Evolutionary conservation across 2,797 vertebrate species (phyloP).

Genomic region (Coregonus ussuriensis): DNA sequence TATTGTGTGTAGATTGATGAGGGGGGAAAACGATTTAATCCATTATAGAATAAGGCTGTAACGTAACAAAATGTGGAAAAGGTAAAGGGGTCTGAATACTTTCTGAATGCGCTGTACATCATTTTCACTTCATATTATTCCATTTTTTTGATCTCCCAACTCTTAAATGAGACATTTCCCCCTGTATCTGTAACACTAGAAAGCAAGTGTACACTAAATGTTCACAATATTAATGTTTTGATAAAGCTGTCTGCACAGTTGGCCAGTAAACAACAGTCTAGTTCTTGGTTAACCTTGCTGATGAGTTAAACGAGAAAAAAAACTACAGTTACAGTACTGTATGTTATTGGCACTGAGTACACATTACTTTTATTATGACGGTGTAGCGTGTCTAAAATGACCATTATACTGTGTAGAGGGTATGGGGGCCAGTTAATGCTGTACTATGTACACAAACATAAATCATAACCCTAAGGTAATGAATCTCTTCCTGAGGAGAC

Average conservation of each 20-base stretch:
- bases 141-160: neutral
- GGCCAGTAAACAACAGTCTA: conserved; percentile 60
- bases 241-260: conserved; percentile 58
- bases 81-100: too few species aligned
- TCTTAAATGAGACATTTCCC: conserved; percentile 43
- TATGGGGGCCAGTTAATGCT: conserved; percentile 2
- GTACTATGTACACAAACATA: conserved; percentile 48
- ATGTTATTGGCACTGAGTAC: conserved; percentile 19
- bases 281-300: conserved; percentile 36
- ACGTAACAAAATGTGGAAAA: too few species aligned
- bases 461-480: conserved; percentile 37
- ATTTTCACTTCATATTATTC: neutral
- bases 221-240: conserved; percentile 59
- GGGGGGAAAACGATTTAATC: too few species aligned
- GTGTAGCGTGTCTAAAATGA: conserved; percentile 29
- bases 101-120: too few species aligned
- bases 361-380: conserved; percentile 31
- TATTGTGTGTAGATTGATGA: too few species aligned
- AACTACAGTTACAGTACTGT: conserved; percentile 26
- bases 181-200: conserved; percentile 63
- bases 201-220: conserved; percentile 49
- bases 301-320: conserved; percentile 42
- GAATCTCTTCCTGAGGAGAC: conserved; percentile 38
- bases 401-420: conserved; percentile 33
- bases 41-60: too few species aligned